These are phyloP conservation scores for Microctonus aethiopoides DNA, from an alignment of 2,888 invertebrate genomes.

Conservation along the genomic window DNA sequence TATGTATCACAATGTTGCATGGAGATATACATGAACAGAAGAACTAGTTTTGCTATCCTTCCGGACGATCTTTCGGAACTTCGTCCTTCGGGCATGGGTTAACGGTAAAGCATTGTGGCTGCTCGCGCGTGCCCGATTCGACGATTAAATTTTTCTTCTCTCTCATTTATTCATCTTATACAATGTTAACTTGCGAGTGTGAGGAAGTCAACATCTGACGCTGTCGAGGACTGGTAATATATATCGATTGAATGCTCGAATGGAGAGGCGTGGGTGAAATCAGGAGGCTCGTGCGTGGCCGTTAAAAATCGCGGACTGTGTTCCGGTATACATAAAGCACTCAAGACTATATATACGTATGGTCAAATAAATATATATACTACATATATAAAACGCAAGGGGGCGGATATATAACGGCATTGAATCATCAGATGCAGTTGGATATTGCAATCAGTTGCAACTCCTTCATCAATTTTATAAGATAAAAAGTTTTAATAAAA, in stretches of 20 bases:
- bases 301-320: slow-evolving; percentile 28
- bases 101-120: slow-evolving; percentile 39
- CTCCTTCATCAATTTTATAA: slow-evolving; percentile 9
- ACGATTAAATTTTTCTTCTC: slow-evolving; percentile 25
- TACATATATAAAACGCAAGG: slow-evolving; percentile 13
- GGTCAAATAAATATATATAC: too few relatives aligned
- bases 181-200: neutral
- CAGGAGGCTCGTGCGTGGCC: slow-evolving; percentile 32
- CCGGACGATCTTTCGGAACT: slow-evolving; percentile 47
- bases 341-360: neutral
- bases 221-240: slow-evolving; percentile 12
- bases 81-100: slow-evolving; percentile 27
- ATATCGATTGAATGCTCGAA: slow-evolving; percentile 22
- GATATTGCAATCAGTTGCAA: slow-evolving; percentile 13
- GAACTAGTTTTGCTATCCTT: slow-evolving; percentile 55
- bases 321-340: slow-evolving; percentile 17
- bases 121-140: slow-evolving; percentile 32
- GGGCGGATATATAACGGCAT: slow-evolving; percentile 33
- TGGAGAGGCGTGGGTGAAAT: slow-evolving; percentile 28
- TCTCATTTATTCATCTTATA: neutral
- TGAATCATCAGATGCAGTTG: slow-evolving; percentile 27
- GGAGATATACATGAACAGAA: slow-evolving; percentile 27
- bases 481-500: neutral
- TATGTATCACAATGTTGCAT: neutral
- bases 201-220: slow-evolving; percentile 16